Base-by-base conservation (phyloP, 2,888 invertebrate species). In the Synanthedon vespiformis region DNA sequence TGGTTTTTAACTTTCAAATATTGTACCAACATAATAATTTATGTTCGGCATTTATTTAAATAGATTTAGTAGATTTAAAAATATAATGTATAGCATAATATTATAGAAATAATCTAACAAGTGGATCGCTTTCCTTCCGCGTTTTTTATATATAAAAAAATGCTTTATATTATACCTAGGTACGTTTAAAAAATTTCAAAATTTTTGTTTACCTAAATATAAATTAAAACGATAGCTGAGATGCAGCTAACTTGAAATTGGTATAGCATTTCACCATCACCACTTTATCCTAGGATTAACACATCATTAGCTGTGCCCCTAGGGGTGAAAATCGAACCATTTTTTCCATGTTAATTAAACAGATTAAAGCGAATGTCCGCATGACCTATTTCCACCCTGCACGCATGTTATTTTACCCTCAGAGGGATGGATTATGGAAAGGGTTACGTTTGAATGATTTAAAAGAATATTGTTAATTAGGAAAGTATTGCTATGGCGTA, bases 371-470 rank as follows among this genome's bases (percentile, higher is more conserved):
- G 54, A 52, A 64, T 68, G 64, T 72, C 61, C 74, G 76, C 79
- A 77, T 84, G 84, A 84, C 85, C 85, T 80, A 84, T 74, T 86
- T 85, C 65, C 71, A 74, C 80, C 83, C 80, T 65, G 64, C 60
- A 60, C 62, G 65, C 68, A 65, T 72, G 68, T 67, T 70, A 68
- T 71, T 70, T 64, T 65, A 69, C 68, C 67, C 72, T 56, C 62
- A 50, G 55, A 61, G 65, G 63, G 61, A 62, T 56, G 22, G 34
- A 34, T 34, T 34, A 34, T 47, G 40, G 34, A 44, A 18, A 58
- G 62, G 58, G 63, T 57, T 57, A 58, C 64, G 63, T 67, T 62
- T 70, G 74, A 77, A 71, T 70, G 80, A 74, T 78, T 82, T 77
- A 75, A 73, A 78, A 82, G 76, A 84, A 81, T 77, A 77, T 74